Conservation (phyloP, 2,113 vertebrate genomes). For the Lagopus muta region DNA sequence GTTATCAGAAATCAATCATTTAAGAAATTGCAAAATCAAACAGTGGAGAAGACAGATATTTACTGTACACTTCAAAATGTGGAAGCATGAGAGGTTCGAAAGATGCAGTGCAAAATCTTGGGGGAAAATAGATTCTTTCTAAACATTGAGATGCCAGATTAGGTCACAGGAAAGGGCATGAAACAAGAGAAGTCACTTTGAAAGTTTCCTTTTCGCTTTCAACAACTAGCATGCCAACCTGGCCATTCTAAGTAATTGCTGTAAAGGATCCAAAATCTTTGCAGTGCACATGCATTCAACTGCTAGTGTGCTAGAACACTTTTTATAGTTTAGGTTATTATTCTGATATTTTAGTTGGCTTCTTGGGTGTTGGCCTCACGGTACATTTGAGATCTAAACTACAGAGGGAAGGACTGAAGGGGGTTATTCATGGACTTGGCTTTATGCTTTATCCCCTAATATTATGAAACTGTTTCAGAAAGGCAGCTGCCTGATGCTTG, state of each 20-base stretch:
- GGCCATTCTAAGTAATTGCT: neutral
- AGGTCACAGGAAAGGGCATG: neutral
- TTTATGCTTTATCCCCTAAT: neutral
- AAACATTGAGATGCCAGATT: neutral
- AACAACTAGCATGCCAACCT: neutral
- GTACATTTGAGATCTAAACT: neutral
- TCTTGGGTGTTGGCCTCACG: neutral
- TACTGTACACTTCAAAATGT: neutral
- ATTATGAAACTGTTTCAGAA: neutral
- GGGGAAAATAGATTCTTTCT: neutral
- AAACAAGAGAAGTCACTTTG: neutral
- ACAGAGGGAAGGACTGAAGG: neutral
- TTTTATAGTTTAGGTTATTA: conserved; percentile 1
- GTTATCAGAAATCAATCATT: neutral
- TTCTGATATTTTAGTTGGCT: conserved; percentile 12
- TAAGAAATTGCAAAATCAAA: neutral
- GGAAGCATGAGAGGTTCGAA: neutral
- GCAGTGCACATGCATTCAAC: neutral
- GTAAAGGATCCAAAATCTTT: neutral
- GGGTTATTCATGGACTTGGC: neutral
- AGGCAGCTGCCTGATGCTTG: neutral
- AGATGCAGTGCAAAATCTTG: neutral
- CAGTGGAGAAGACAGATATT: neutral
- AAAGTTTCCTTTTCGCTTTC: conserved; percentile 17
- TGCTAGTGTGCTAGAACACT: neutral